Conservation (phyloP, 64 coral and sea anemone genomes). For the Catalaphyllia jardinei region DNA sequence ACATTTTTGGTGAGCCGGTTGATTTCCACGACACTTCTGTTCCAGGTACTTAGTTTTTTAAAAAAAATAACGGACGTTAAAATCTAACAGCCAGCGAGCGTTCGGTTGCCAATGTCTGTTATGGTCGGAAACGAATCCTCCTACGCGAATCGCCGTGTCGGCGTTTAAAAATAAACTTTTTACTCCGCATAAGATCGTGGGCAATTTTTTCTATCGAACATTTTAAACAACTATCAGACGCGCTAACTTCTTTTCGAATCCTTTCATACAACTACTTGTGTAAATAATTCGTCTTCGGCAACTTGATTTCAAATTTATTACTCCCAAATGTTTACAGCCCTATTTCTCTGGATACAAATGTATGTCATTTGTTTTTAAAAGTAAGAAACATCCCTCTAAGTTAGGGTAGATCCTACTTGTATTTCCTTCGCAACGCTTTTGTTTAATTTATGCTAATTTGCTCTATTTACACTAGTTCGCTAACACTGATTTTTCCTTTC, state of each 20-base stretch:
- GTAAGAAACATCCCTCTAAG: background rate
- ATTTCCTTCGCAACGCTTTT: background rate
- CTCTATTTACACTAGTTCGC: constrained; percentile 22
- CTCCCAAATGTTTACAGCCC: background rate
- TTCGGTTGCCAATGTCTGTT: constrained; percentile 55
- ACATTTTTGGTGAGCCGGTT: constrained; percentile 95
- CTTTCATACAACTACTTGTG: background rate
- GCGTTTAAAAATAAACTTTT: constrained; percentile 3
- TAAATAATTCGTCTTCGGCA: constrained; percentile 2
- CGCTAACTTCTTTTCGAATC: constrained; percentile 7
- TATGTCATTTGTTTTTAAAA: background rate
- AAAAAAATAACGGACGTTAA: constrained; percentile 31
- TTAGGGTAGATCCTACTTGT: background rate
- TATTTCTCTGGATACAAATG: background rate
- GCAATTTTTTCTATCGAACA: background rate
- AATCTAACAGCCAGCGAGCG: constrained; percentile 37
- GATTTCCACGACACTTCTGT: constrained; percentile 88
- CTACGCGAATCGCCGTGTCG: constrained; percentile 25
- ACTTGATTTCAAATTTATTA: background rate
- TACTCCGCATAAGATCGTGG: background rate
- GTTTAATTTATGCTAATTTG: background rate
- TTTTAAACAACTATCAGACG: background rate
- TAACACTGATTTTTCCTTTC: constrained; percentile 58
- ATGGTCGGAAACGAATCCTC: constrained; percentile 68
- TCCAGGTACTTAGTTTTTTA: constrained; percentile 69